Percentiles rank a stretch among this genome's conserved stretches.
Conservation (phyloP, 2,888 invertebrate species). For the Molorchus minor region DNA sequence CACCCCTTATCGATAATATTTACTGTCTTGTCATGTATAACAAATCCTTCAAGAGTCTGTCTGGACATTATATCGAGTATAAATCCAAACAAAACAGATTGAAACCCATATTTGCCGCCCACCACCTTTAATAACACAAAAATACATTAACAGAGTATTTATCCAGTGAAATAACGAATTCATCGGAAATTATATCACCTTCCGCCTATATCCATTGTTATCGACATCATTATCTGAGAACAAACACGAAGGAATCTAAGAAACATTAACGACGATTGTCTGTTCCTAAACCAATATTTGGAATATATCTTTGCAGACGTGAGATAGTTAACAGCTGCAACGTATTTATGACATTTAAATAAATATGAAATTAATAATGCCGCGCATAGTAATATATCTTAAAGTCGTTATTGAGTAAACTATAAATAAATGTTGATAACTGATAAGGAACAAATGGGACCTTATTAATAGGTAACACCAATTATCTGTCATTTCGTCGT, state of each 20-base stretch:
- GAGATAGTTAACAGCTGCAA: conserved; percentile 51
- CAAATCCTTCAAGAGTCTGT: too few relatives aligned
- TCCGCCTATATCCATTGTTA: conserved; percentile 44
- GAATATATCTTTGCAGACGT: conserved; percentile 51
- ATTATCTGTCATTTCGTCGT: conserved; percentile 38
- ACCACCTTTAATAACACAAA: neutral
- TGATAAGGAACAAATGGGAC: conserved; percentile 41
- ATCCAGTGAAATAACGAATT: conserved; percentile 35
- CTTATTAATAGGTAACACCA: conserved; percentile 41
- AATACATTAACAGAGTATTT: conserved; percentile 12
- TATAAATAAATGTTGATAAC: conserved; percentile 41
- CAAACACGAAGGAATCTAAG: conserved; percentile 50
- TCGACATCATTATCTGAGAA: conserved; percentile 49
- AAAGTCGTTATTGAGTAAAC: conserved; percentile 46
- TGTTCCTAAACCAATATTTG: conserved; percentile 54
- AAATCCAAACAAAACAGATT: neutral
- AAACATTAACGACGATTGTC: conserved; percentile 50
- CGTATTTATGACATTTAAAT: conserved; percentile 50
- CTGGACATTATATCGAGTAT: neutral
- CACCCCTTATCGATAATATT: too few relatives aligned
- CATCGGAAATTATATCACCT: conserved; percentile 44
- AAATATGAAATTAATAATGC: conserved; percentile 49
- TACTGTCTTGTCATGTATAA: too few relatives aligned
- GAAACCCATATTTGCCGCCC: neutral
- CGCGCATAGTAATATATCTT: conserved; percentile 40